phyloP scores from a whole-genome alignment of 1,140 invertebrate species.

The Cyrtorhinus lividipennis region DNA sequence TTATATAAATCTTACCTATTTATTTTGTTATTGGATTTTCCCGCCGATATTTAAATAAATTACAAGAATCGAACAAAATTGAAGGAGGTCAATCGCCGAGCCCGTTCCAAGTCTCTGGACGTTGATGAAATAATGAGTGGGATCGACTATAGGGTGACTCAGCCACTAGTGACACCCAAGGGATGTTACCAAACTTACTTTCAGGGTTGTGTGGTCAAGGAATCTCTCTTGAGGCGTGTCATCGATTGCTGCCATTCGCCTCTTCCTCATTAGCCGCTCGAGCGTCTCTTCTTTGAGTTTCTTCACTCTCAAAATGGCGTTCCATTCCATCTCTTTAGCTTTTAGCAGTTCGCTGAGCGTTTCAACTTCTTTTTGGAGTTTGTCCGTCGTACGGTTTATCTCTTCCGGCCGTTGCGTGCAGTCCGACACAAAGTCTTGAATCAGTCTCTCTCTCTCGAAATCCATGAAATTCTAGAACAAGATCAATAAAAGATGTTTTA shows the following conservation, averaged over 20 bases:
- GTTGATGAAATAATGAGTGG: too few species aligned
- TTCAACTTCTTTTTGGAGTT: conserved; percentile 43
- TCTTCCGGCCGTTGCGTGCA: conserved; percentile 39
- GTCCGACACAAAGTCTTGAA: conserved; percentile 42
- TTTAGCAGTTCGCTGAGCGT: conserved; percentile 49
- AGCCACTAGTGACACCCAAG: too few species aligned
- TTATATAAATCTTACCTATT: too few species aligned
- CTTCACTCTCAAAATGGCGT: conserved; percentile 55
- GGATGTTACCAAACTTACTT: too few species aligned
- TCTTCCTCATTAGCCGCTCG: conserved; percentile 45
- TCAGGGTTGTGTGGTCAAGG: conserved; percentile 4
- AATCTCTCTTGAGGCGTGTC: conserved; percentile 1
- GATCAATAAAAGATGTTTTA: not conserved
- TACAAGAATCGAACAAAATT: too few species aligned
- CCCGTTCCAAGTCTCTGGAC: too few species aligned
- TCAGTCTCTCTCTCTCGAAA: conserved; percentile 28
- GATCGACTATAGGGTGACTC: too few species aligned
- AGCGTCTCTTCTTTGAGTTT: conserved; percentile 69
- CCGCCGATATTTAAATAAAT: too few species aligned
- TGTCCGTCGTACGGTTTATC: conserved; percentile 40
- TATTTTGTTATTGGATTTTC: too few species aligned
- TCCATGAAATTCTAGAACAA: conserved; percentile 15
- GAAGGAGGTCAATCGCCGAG: too few species aligned
- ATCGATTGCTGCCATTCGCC: conserved; percentile 31
- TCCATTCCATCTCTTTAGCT: conserved; percentile 71